Percentiles rank a stretch among this genome's conserved stretches.
phyloP scores from a whole-genome alignment of 2,888 invertebrate genomes.

The Lasius platythorax region DNA sequence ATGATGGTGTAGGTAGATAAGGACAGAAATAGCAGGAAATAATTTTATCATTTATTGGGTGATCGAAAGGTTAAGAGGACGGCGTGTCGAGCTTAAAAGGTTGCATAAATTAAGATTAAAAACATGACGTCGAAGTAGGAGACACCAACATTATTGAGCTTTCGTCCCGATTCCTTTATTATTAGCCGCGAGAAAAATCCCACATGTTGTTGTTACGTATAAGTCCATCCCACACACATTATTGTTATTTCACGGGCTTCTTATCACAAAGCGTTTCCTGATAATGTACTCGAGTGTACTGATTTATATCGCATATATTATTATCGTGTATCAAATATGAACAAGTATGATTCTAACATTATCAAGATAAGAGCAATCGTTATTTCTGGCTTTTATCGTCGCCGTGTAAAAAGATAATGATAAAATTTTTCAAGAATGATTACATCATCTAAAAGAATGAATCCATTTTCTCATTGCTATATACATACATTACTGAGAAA shows the following conservation, averaged over 20 bases:
- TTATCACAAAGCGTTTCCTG: neutral
- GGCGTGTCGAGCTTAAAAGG: constrained; percentile 62
- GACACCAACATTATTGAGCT: constrained; percentile 4
- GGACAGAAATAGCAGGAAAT: constrained; percentile 50
- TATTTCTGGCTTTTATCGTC: constrained; percentile 15
- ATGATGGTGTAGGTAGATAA: constrained; percentile 18
- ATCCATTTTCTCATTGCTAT: neutral
- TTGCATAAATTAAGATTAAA: constrained; percentile 34
- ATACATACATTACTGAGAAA: neutral
- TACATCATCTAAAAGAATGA: neutral
- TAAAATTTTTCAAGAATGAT: constrained; percentile 11
- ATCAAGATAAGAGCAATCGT: constrained; percentile 37
- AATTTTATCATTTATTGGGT: constrained; percentile 49
- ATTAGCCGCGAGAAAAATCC: constrained; percentile 13
- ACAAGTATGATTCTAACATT: constrained; percentile 10
- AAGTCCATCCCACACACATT: constrained; percentile 1
- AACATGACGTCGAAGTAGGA: neutral
- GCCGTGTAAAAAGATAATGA: neutral
- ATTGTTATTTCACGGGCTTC: constrained; percentile 25
- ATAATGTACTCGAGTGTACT: neutral
- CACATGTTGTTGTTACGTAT: neutral
- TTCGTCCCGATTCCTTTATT: constrained; percentile 26
- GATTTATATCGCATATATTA: constrained; percentile 9
- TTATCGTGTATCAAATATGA: neutral
- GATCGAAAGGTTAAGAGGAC: constrained; percentile 63